A percentile compares a stretch with the other conserved stretches of the same genome.
phyloP scores from a whole-genome alignment of 1,140 invertebrate species.

The Reticulitermes speratus region DNA sequence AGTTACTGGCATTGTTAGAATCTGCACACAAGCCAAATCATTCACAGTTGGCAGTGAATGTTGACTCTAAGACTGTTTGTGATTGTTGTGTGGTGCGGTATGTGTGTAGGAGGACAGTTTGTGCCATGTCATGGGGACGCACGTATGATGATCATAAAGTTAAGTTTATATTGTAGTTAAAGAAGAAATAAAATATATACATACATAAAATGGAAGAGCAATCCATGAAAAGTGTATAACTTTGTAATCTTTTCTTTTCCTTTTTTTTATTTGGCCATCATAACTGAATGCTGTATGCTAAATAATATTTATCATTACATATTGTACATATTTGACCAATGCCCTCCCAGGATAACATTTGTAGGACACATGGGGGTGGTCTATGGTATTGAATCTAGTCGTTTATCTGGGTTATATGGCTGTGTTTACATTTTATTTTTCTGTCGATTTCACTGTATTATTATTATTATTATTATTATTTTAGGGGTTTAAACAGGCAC shows the following conservation, averaged over 20 bases:
- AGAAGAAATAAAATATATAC: background rate
- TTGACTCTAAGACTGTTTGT: too few relatives aligned
- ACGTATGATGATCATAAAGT: background rate
- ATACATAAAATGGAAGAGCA: background rate
- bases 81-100: background rate
- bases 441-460: background rate
- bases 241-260: background rate
- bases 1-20: too few relatives aligned
- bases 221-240: background rate
- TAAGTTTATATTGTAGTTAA: background rate
- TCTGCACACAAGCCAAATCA: too few relatives aligned
- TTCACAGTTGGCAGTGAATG: too few relatives aligned
- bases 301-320: constrained; percentile 17
- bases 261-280: constrained; percentile 8
- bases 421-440: constrained; percentile 25
- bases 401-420: constrained; percentile 31
- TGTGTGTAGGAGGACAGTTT: background rate
- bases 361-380: background rate
- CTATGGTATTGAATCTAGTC: constrained; percentile 33
- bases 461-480: background rate
- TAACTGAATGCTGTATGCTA: constrained; percentile 16
- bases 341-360: background rate
- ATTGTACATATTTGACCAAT: background rate
- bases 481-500: background rate
- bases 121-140: background rate